These are phyloP conservation scores for Calliphora vicina DNA, from an alignment of 1,140 invertebrate genomes.

Conservation along the genomic window DNA sequence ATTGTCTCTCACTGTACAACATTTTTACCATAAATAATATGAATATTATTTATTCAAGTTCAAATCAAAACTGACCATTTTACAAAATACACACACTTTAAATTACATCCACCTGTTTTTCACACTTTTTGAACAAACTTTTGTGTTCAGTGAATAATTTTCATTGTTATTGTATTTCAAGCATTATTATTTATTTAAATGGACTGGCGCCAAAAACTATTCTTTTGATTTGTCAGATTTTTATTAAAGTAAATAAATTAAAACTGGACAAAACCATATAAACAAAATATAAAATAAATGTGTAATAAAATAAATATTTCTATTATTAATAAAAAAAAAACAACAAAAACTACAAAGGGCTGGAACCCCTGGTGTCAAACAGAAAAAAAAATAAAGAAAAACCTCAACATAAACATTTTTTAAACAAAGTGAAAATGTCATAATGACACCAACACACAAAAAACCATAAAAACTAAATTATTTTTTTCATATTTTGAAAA, in stretches of 20 bases:
- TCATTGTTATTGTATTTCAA: neutral
- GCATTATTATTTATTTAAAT: constrained; percentile 15
- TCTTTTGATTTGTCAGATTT: neutral
- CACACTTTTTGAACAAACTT: neutral
- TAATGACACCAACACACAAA: constrained; percentile 20
- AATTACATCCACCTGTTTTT: constrained; percentile 20
- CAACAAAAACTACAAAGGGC: neutral
- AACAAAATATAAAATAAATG: neutral
- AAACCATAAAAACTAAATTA: neutral
- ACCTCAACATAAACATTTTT: too few relatives aligned
- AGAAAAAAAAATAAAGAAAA: too few relatives aligned
- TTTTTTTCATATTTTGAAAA: neutral
- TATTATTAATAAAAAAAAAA: neutral
- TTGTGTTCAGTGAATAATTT: neutral
- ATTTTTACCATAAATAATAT: too few relatives aligned
- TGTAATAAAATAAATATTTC: neutral
- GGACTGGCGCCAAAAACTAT: constrained; percentile 23
- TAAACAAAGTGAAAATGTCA: constrained; percentile 5
- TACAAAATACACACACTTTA: neutral
- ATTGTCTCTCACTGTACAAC: too few relatives aligned
- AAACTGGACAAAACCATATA: neutral
- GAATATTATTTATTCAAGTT: neutral
- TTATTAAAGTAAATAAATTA: neutral
- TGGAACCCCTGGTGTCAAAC: neutral
- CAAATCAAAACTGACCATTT: neutral